Conservation (phyloP, 2,888 invertebrate species). For the Taphrorychus bicolor region DNA sequence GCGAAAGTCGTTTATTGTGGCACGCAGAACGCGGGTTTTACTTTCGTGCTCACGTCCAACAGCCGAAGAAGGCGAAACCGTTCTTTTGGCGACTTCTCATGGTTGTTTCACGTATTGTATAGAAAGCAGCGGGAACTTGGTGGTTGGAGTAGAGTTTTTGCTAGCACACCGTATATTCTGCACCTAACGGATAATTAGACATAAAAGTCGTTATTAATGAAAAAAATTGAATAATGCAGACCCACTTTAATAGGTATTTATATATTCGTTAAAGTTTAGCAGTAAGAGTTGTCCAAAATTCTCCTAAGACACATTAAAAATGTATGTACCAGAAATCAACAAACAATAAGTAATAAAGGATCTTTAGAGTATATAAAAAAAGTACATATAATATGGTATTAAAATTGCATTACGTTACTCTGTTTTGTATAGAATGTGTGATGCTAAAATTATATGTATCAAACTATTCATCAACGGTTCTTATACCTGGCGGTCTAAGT, state of each 20-base stretch:
- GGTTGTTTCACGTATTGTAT: constrained; percentile 12
- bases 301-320: no score
- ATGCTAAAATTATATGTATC: constrained; percentile 23
- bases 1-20: constrained; percentile 26
- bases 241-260: no score
- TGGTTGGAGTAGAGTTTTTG: constrained; percentile 25
- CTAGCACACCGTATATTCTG: background rate
- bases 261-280: no score
- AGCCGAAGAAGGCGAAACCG: constrained; percentile 12
- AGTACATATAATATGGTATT: background rate
- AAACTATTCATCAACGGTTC: constrained; percentile 26
- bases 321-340: no score
- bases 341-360: no score
- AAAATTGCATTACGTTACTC: background rate
- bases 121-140: constrained; percentile 32
- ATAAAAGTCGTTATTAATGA: background rate
- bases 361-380: no score
- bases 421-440: background rate
- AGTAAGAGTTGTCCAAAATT: no score
- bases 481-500: constrained; percentile 26
- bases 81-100: constrained; percentile 24
- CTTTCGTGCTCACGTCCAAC: constrained; percentile 22
- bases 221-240: background rate
- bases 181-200: background rate
- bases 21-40: constrained; percentile 22